Base-by-base conservation (phyloP, 2,888 invertebrate genomes). In the Macrophya annulata region DNA sequence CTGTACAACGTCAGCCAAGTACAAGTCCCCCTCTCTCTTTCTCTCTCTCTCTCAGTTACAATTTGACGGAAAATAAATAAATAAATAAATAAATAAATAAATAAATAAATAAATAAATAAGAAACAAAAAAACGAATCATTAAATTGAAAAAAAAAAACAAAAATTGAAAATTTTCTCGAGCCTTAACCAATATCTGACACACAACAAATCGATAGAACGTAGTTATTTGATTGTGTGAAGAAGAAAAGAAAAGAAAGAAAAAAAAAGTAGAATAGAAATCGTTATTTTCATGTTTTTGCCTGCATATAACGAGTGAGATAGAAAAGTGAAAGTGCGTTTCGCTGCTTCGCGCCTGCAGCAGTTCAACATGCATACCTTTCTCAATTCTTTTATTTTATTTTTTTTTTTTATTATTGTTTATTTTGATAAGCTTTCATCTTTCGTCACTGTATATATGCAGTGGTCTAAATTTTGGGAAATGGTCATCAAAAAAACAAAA, bases 291-390 rank as follows among this genome's bases (percentile, higher is more conserved):
- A 17, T 40, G 37, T 71, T 25, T 71, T 71, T 71, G 15, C 71
- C 40, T 68, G 43, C 43, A 21, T 45, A 72, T 21, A 72, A 72
- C 40, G 45, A 43, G 45, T 45, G 45, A 45, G 45, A 45, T 74
- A 74, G 74, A 74, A 74, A 74, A 74, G 74, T 74, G 74, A 74
- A 74, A 74, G 74, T 25, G 45, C 74, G 74, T 74, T 31, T 74
- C 74, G 45, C 74, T 74, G 74, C 17, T 15, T 40, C n/a, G 71
- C 45, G 8, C 12, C 74, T 45, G 4, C 45, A 43, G 68, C 68
- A 68, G 31, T 37, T 37, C 68, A 17, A 68, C 74, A 12, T 25
- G 74, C 74, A 43, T 74, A 74, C 45, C 74, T 45, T 74, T 45
- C 45, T 21, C 25, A 21, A 45, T 74, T 45, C 21, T 25, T 68